Evolutionary conservation across 2,888 invertebrate species (phyloP), one percentile per base, ranked within the genome.

Genomic region (Pseudanteris insignis): DNA sequence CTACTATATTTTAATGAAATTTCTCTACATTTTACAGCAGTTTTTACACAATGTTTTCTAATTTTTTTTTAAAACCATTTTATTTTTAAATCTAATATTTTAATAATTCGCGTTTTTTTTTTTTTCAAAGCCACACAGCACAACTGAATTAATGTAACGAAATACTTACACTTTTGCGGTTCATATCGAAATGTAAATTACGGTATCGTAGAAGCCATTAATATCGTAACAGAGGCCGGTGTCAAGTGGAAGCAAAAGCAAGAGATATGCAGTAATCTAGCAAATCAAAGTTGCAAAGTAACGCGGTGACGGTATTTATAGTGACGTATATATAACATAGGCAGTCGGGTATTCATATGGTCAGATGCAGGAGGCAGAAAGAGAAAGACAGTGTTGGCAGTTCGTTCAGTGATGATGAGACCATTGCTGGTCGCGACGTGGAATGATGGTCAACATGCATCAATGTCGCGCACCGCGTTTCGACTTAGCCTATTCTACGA

Each of bases 361-460:
- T 50, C 41, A 33, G 38, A 55, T 55, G 43, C 43, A 60, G 48
- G 38, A 33, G 33, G 34, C 10, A 44, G 57, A 57, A 34, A 57
- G 47, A 61, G 60, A 54, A 44, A 7, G 43, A 58, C 36, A 50
- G 58, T 24, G 63, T 63, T 55, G 63, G 61, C 63, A 63, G 65
- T 65, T 65, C 36, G 44, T 54, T 51, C 63, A 41, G 58, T 18
- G 60, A 65, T 63, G 63, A 63, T 59, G 63, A 65, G 60, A 36
- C 46, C 51, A 46, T 37, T 62, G 46, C 55, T 26, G 59, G 30
- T 57, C 37, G 38, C 29, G 66, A 69, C 57, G 65, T 58, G 46
- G 53, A 71, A 64, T 64, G 67, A 71, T 71, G 54, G 66, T 40
- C 54, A 53, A 64, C 66, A 65, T 69, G 65, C 59, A 64, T 68